Conservation (phyloP, 1,140 invertebrate species). For the Stegodyphus dumicola region DNA sequence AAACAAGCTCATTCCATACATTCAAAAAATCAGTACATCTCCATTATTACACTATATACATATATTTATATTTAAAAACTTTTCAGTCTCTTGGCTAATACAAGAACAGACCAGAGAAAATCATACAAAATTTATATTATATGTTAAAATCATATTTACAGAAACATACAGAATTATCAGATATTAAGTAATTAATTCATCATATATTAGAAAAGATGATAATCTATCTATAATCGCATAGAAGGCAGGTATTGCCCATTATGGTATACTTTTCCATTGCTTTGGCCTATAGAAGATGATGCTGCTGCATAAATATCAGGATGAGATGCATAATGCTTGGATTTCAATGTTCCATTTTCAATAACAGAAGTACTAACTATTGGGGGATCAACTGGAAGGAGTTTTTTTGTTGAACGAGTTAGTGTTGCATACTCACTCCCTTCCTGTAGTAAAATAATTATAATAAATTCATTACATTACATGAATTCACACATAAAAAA, state of each 20-base stretch:
- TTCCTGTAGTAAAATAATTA: neutral
- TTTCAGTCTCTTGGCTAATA: too few relatives aligned
- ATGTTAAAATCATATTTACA: too few relatives aligned
- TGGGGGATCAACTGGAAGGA: conserved; percentile 26
- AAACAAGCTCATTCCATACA: too few relatives aligned
- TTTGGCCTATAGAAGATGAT: conserved; percentile 7
- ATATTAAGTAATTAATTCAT: neutral
- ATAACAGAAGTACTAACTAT: neutral
- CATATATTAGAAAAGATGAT: neutral
- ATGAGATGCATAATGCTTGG: conserved; percentile 42
- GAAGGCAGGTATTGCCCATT: conserved; percentile 44
- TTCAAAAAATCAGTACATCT: too few relatives aligned
- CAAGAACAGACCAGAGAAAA: too few relatives aligned
- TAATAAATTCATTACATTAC: neutral
- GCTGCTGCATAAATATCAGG: conserved; percentile 32
- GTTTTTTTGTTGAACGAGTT: conserved; percentile 25
- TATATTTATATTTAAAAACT: too few relatives aligned
- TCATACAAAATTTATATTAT: too few relatives aligned
- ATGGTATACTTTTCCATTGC: conserved; percentile 23
- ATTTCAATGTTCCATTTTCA: conserved; percentile 48
- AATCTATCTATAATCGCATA: conserved; percentile 32
- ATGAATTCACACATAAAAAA: neutral
- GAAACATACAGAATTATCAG: neutral
- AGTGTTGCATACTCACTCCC: conserved; percentile 48
- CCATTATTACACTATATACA: too few relatives aligned